Evolutionary conservation across 2,113 vertebrate species (phyloP).

Genomic region (Gallinago jamesoni): DNA sequence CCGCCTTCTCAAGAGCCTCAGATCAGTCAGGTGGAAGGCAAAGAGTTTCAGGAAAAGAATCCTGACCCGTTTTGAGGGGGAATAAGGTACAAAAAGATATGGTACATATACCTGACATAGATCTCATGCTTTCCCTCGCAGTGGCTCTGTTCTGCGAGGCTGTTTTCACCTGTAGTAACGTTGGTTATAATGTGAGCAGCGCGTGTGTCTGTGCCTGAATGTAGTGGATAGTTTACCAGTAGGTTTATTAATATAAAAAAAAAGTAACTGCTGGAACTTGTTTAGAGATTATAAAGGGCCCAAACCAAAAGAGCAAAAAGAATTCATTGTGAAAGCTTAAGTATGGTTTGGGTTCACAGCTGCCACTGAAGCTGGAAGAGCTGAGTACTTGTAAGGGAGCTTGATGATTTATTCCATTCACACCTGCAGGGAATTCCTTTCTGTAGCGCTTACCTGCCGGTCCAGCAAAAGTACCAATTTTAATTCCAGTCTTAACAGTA

Average conservation of each 20-base stretch:
- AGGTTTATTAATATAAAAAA: background rate
- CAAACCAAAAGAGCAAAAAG: background rate
- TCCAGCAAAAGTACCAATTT: background rate
- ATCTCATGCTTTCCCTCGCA: background rate
- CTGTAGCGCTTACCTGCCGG: background rate
- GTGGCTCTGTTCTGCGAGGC: background rate
- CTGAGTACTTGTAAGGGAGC: background rate
- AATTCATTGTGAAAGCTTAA: background rate
- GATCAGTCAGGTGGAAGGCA: background rate
- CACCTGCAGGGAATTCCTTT: constrained; percentile 11
- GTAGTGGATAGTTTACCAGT: background rate
- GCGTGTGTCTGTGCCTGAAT: rapidly evolving
- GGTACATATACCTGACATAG: background rate
- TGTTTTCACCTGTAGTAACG: background rate
- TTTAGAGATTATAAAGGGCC: background rate
- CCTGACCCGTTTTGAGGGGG: background rate
- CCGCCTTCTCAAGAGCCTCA: background rate
- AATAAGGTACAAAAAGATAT: background rate
- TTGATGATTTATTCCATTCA: constrained; percentile 27
- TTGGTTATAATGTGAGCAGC: background rate
- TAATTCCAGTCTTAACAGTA: background rate
- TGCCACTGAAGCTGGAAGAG: background rate
- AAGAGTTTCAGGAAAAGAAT: background rate
- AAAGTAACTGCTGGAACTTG: background rate
- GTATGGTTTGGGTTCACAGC: background rate